Conservation (phyloP, 2,797 vertebrate genomes). For the Sebastes diploproa region DNA sequence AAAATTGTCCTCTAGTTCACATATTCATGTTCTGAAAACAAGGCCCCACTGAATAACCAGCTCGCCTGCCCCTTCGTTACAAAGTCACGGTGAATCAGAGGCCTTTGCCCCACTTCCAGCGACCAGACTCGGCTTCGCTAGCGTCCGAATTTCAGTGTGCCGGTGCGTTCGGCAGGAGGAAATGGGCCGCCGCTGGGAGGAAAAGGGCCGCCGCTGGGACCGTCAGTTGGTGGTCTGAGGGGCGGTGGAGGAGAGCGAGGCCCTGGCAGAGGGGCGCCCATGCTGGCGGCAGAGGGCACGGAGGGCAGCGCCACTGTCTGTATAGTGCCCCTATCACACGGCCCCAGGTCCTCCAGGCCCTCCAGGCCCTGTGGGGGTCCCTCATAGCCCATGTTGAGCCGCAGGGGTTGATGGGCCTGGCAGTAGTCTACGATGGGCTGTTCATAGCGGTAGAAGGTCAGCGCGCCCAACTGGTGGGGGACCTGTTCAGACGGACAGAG, state of each 20-base stretch:
- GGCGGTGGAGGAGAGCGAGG: constrained; percentile 71
- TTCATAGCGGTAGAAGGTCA: constrained; percentile 96
- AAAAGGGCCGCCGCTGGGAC: constrained; percentile 64
- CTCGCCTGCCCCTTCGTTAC: constrained; percentile 62
- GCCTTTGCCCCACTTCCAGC: constrained; percentile 29
- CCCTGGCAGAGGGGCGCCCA: constrained; percentile 59
- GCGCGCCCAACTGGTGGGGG: constrained; percentile 93
- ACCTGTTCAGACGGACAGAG: constrained; percentile 80
- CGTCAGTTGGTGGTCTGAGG: constrained; percentile 74
- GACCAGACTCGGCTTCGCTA: constrained; percentile 48
- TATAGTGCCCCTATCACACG: constrained; percentile 81
- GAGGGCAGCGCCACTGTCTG: constrained; percentile 83
- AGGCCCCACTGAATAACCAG: constrained; percentile 66
- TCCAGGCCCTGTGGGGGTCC: constrained; percentile 82
- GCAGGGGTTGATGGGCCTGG: constrained; percentile 96
- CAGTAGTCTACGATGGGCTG: constrained; percentile 96
- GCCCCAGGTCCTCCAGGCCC: constrained; percentile 78
- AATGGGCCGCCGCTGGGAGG: constrained; percentile 64
- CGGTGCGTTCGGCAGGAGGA: constrained; percentile 74
- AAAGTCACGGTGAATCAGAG: constrained; percentile 58
- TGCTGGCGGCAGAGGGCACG: constrained; percentile 73
- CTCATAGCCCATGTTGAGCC: constrained; percentile 93
- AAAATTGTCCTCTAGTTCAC: constrained; percentile 35
- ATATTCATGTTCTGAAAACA: constrained; percentile 61
- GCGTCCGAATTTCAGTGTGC: constrained; percentile 84